Evolutionary conservation across 2,113 vertebrate genomes (phyloP).

Genomic region (Cyanoramphus novaezelandiae): DNA sequence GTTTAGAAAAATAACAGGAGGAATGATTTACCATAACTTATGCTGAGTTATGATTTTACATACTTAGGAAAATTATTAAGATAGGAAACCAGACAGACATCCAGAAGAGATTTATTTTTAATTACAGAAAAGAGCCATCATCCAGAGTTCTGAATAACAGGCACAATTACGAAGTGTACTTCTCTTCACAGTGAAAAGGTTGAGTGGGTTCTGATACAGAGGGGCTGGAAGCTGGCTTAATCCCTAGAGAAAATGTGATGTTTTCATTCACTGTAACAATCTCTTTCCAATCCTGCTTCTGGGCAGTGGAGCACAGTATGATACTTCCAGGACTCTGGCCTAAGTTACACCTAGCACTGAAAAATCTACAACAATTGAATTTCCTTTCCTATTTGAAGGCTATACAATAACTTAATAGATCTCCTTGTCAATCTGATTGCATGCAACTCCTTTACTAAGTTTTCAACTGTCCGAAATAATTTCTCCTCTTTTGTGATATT

Average conservation of each 20-base stretch:
- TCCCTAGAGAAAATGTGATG: background rate
- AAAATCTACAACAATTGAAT: background rate
- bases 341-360: background rate
- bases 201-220: background rate
- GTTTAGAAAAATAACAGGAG: background rate
- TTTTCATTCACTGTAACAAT: background rate
- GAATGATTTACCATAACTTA: background rate
- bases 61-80: background rate
- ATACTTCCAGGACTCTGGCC: background rate
- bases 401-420: background rate
- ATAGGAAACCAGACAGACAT: background rate
- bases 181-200: background rate
- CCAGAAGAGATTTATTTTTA: background rate
- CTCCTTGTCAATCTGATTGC: slow-evolving; percentile 4
- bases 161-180: background rate
- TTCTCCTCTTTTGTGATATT: background rate
- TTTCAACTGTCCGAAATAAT: background rate
- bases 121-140: background rate
- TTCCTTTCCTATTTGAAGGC: background rate
- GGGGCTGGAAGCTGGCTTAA: background rate
- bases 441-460: background rate
- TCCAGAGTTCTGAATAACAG: background rate
- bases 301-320: background rate
- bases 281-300: background rate
- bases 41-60: background rate